Base-by-base conservation (phyloP, 2,797 vertebrate genomes). In the Picus viridis region DNA sequence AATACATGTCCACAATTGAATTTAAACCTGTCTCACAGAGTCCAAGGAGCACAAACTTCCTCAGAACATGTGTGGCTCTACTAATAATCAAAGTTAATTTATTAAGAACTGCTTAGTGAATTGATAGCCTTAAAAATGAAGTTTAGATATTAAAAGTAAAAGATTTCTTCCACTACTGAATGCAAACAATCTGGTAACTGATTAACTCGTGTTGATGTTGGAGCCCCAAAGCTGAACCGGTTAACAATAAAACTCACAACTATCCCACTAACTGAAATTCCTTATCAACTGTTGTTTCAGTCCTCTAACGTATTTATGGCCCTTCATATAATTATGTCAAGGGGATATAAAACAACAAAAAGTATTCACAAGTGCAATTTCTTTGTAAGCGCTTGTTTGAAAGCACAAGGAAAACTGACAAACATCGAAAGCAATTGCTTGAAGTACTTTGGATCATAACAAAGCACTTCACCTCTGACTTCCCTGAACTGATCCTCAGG, bases 191-290 rank as follows among this genome's bases (percentile, higher is more conserved):
- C 74, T 88, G 64, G 95, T 96, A 91, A 96, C 89, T 94, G 68
- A 96, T 96, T 96, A 96, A 96, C 96, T 73, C 17, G 22, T 64
- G 79, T 13, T 64, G 70, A 91, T 96, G 74, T 56, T 53, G 83
- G 89, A 93, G 88, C 27, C 39, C 80, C 81, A 83, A 34, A 75
- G 75, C 58, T 65, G 11, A 6, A 61, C n/a, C 57, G 76, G 68
- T n/a, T 67, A 91, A 59, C 53, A 67, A 54, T 87, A 93, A 80
- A 93, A 71, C 20, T 58, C 16, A 1, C 45, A 92, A 36, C 69
- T 79, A 75, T 26, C 71, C 79, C 4, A 81, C 87, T 93, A 94
- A 93, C 92, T 76, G 94, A 90, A 95, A 91, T 91, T 75, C 85
- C 92, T 94, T 95, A 96, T 95, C 94, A 43, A 61, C 19, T 6